Evolutionary conservation across 2,888 invertebrate species (phyloP).

Genomic region (Tortricodes alternella): DNA sequence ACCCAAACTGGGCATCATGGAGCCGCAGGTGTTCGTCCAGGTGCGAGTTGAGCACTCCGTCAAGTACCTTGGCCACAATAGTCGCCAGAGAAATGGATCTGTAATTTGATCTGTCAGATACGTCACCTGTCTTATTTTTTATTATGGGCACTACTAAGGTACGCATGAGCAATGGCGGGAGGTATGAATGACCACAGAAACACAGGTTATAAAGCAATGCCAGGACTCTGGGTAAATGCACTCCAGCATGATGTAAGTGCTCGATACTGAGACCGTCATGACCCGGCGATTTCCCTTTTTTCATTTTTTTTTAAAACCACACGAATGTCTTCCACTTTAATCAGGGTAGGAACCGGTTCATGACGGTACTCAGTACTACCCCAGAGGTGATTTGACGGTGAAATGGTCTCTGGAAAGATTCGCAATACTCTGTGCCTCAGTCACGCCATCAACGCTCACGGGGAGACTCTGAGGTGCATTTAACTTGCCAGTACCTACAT

Average conservation of each 20-base stretch:
- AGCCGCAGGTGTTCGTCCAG: not conserved
- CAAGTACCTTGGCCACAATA: not conserved
- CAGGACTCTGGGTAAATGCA: not conserved
- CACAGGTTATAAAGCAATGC: not conserved
- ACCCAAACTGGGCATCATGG: not conserved
- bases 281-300: constrained; percentile 8
- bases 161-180: not conserved
- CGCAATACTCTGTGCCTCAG: constrained; percentile 4
- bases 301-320: not conserved
- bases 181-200: not conserved
- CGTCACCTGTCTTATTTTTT: not conserved
- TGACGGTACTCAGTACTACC: constrained; percentile 1
- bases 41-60: not conserved
- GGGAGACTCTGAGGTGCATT: not conserved
- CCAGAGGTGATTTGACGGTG: constrained; percentile 3
- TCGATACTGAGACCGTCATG: constrained; percentile 13
- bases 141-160: not conserved
- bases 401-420: constrained; percentile 11
- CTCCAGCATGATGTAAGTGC: not conserved
- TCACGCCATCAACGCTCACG: not conserved
- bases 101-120: not conserved
- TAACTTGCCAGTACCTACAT: not conserved
- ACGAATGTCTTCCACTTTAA: constrained; percentile 8
- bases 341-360: not conserved
- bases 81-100: not conserved